Conservation (phyloP, 1,140 invertebrate species). For the Oryzaephilus surinamensis region DNA sequence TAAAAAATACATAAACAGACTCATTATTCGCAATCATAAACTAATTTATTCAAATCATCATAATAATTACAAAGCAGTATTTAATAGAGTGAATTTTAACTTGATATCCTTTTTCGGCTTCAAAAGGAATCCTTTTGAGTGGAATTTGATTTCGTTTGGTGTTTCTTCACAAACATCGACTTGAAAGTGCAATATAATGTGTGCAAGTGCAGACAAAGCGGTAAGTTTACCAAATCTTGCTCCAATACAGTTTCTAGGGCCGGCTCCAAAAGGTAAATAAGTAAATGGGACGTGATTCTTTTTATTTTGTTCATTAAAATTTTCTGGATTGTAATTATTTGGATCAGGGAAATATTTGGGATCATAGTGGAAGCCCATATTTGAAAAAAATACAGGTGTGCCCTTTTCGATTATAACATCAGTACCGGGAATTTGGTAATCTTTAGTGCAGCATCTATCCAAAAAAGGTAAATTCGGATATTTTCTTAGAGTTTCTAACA, state of each 20-base stretch:
- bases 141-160: conserved; percentile 8
- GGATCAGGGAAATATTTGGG: too few relatives aligned
- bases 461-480: conserved; percentile 49
- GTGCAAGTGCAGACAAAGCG: conserved; percentile 34
- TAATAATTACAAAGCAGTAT: too few relatives aligned
- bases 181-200: conserved; percentile 32
- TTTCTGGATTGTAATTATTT: conserved; percentile 38
- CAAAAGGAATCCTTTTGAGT: conserved; percentile 19
- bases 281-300: conserved; percentile 24
- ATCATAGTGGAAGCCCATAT: conserved; percentile 33
- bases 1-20: too few relatives aligned
- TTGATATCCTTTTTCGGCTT: conserved; percentile 2
- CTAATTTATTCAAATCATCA: too few relatives aligned
- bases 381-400: conserved; percentile 34
- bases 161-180: conserved; percentile 9
- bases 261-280: conserved; percentile 43
- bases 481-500: conserved; percentile 47
- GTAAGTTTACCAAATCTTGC: conserved; percentile 39
- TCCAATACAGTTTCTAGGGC: too few relatives aligned
- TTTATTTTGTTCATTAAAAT: conserved; percentile 34
- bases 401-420: conserved; percentile 36
- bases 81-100: too few relatives aligned
- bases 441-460: conserved; percentile 38
- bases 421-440: conserved; percentile 35
- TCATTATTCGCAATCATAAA: too few relatives aligned